Evolutionary conservation across 2,113 vertebrate genomes (phyloP), one percentile per base, ranked within the genome.

Genomic region (Aspidoscelis tigris): DNA sequence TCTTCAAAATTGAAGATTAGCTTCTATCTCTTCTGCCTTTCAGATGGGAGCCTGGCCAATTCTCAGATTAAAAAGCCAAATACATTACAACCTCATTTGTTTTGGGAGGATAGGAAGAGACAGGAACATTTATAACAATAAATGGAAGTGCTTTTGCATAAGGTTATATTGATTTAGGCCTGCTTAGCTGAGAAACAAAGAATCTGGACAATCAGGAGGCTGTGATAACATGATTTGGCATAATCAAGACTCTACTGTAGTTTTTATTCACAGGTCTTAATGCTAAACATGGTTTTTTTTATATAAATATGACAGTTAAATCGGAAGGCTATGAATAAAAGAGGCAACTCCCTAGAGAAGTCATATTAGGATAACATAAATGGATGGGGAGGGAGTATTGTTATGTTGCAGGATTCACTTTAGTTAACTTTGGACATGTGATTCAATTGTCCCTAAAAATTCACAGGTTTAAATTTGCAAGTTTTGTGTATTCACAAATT

Each of bases 41-140:
- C 68, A 64, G 76, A 66, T 71, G 41, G 76, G 76, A 71, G 14
- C 68, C 64, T 7, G 9, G 83, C 68, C 76, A 84, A 44, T 24
- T 70, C 43, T 71, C 68, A 78, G 53, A 78, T 84, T 78, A 78
- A 84, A 78, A 84, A n/a, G 53, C 41, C 53, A 78, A 84, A 84
- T 61, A 21, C 24, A 71, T 78, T 82, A 71, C 18, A 72, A 72
- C 55, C 18, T 72, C 26, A 72, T 71, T 84, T 84, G 53, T 78
- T 78, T 78, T 53, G 79, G 65, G 72, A 65, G 11, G 26, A 55
- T 53, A 14, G 69, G n/a, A 79, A 71, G 18, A 41, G 53, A 64
- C 41, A 79, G 69, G 55, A 41, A 33, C 16, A 44, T 50, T n/a
- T 73, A 58, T 64, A 64, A 84, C 41, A 78, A 78, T 78, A 84